Conservation (phyloP, 1,140 invertebrate species). For the Diorhabda elongata region DNA sequence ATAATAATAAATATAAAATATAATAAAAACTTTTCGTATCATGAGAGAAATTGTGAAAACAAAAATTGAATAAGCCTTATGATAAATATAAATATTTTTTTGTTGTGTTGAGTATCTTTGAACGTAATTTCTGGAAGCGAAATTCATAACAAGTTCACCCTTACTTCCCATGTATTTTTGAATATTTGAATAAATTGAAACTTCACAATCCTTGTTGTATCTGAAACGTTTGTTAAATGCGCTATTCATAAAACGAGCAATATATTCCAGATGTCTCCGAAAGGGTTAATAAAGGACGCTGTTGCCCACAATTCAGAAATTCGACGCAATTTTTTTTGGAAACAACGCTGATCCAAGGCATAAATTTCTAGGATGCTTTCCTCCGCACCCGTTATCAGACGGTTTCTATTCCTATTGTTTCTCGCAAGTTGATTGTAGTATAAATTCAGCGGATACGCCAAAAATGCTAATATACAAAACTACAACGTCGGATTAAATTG, state of each 20-base stretch:
- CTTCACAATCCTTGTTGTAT: no score
- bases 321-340: background rate
- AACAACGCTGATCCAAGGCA: background rate
- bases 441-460: conserved; percentile 11
- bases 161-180: no score
- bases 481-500: background rate
- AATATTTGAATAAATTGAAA: no score
- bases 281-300: background rate
- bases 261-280: background rate
- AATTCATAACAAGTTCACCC: no score
- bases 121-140: no score
- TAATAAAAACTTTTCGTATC: no score
- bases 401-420: conserved; percentile 17
- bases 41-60: no score
- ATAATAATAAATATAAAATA: no score
- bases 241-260: background rate
- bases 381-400: conserved; percentile 6
- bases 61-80: no score
- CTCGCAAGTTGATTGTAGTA: conserved; percentile 11
- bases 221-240: no score
- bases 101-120: no score
- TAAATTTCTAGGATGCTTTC: conserved; percentile 17
- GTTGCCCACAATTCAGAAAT: background rate
- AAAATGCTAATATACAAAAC: conserved; percentile 13
- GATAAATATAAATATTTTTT: no score